A percentile compares a stretch with the other conserved stretches of the same genome.
These are phyloP conservation scores for Orthonyx spaldingii DNA, from an alignment of 2,113 vertebrate genomes.

Conservation along the genomic window DNA sequence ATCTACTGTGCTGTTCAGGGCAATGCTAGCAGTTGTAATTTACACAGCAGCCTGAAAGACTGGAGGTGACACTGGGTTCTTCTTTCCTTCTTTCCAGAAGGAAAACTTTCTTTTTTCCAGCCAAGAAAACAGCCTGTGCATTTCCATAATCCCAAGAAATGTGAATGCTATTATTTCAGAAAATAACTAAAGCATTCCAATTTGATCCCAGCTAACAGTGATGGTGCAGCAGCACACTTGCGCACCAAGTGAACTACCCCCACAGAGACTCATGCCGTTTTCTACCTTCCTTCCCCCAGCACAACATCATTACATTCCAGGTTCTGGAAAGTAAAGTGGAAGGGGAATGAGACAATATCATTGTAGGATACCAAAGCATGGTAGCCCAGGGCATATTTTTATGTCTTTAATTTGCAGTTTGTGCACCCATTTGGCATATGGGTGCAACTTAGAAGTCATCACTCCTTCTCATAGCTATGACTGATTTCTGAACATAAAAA, in stretches of 20 bases:
- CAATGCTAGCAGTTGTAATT: background rate
- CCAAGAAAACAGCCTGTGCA: fast-evolving
- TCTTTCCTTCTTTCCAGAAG: background rate
- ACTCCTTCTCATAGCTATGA: background rate
- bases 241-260: background rate
- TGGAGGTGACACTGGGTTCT: background rate
- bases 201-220: background rate
- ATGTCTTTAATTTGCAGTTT: conserved; percentile 15
- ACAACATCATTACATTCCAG: background rate
- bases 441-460: background rate
- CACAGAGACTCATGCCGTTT: background rate
- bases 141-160: background rate
- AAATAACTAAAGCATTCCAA: background rate
- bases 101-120: background rate
- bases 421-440: background rate
- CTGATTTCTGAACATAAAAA: conserved; percentile 38
- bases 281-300: background rate
- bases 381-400: background rate
- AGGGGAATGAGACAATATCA: background rate
- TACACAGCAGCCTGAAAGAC: background rate
- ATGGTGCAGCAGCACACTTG: background rate
- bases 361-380: background rate
- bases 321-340: background rate
- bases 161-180: background rate
- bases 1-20: background rate